These are phyloP conservation scores for Chelonoidis abingdonii DNA, from an alignment of 2,113 vertebrate species.

Conservation along the genomic window DNA sequence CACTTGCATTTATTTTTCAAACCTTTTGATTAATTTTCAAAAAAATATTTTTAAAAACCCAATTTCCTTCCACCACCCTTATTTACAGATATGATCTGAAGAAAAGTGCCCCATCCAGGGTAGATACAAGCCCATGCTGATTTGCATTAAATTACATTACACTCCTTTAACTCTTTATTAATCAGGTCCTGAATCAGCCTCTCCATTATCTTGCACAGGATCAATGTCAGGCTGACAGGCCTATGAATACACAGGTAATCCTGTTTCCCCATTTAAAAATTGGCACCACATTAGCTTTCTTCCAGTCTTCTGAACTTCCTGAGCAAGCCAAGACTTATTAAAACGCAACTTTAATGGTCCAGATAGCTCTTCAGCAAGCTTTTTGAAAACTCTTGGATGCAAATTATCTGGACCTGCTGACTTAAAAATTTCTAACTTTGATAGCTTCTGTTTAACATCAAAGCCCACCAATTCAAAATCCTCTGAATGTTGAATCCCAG, in stretches of 20 bases:
- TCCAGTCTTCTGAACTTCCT: no score
- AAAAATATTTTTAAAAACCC: not conserved
- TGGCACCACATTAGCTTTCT: no score
- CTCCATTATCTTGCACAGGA: no score
- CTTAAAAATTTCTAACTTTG: no score
- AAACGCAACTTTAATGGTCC: no score
- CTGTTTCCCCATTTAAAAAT: no score
- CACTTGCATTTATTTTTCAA: not conserved
- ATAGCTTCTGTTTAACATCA: not conserved
- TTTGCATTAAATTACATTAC: not conserved
- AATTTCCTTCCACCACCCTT: not conserved
- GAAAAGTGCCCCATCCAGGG: not conserved
- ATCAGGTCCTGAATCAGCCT: not conserved
- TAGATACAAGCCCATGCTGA: not conserved
- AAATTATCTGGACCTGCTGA: no score
- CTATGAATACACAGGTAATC: no score
- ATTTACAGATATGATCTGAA: not conserved
- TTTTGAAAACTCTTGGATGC: no score
- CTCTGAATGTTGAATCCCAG: not conserved
- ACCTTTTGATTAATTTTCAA: not conserved
- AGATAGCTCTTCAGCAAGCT: no score
- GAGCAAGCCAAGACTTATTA: no score
- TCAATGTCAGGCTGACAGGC: no score
- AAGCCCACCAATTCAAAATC: not conserved
- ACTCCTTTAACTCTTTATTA: not conserved